Conservation (phyloP, 2,888 invertebrate species). For the Nebria brevicollis region DNA sequence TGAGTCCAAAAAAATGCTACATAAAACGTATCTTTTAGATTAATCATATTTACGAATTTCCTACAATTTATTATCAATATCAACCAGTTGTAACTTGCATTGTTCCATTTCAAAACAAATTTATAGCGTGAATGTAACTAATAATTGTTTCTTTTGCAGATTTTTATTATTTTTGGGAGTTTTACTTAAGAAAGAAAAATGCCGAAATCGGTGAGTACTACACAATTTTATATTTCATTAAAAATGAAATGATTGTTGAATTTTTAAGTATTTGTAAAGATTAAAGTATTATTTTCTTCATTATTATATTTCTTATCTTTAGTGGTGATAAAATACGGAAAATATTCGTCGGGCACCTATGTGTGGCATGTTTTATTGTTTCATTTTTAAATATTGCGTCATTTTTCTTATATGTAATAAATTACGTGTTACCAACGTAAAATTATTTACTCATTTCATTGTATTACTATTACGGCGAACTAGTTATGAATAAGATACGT, state of each 20-base stretch:
- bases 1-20: no score
- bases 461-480: not conserved
- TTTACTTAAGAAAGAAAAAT: constrained; percentile 61
- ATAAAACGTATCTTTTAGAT: no score
- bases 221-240: constrained; percentile 9
- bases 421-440: not conserved
- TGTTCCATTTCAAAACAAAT: not conserved
- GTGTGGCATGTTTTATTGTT: not conserved
- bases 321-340: not conserved
- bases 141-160: constrained; percentile 35
- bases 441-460: not conserved
- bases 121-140: not conserved
- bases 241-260: not conserved
- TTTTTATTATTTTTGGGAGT: constrained; percentile 39
- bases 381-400: not conserved
- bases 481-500: not conserved
- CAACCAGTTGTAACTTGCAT: not conserved
- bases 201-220: constrained; percentile 73
- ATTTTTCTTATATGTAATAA: not conserved
- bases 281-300: not conserved
- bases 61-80: not conserved
- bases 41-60: not conserved
- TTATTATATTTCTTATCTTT: not conserved
- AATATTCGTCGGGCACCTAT: not conserved
- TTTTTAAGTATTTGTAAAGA: not conserved